These are phyloP conservation scores for Meloidogyne floridensis DNA, from an alignment of 1,140 invertebrate species.

Conservation along the genomic window DNA sequence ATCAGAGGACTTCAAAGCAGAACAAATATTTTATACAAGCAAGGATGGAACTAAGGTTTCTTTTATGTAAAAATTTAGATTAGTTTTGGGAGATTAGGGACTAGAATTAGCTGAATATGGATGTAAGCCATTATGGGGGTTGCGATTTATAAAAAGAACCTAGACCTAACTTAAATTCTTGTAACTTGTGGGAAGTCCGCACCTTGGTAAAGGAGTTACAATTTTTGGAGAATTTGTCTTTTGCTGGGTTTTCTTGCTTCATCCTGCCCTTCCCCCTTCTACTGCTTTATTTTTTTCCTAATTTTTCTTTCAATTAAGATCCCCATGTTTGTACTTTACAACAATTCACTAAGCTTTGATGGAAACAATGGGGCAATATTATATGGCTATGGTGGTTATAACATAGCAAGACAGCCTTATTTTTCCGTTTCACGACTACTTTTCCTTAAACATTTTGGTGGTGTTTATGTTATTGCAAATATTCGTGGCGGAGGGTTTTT, in stretches of 20 bases:
- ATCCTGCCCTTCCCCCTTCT: too few species aligned
- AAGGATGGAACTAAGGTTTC: slow-evolving; percentile 84
- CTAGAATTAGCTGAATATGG: too few species aligned
- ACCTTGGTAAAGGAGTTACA: too few species aligned
- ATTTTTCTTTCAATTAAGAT: slow-evolving; percentile 66
- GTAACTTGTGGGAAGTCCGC: too few species aligned
- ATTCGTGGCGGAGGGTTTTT: slow-evolving; percentile 86
- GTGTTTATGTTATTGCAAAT: slow-evolving; percentile 86
- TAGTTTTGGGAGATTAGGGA: too few species aligned
- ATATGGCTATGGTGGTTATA: slow-evolving; percentile 97
- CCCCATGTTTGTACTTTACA: slow-evolving; percentile 93
- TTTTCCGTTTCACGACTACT: slow-evolving; percentile 81
- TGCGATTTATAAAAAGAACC: too few species aligned
- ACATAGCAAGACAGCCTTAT: slow-evolving; percentile 83
- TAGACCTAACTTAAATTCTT: too few species aligned
- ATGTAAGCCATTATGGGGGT: too few species aligned
- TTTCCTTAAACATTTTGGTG: slow-evolving; percentile 86
- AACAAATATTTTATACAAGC: slow-evolving; percentile 89
- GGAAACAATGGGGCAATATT: slow-evolving; percentile 79
- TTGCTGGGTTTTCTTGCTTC: too few species aligned
- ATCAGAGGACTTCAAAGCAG: slow-evolving; percentile 76
- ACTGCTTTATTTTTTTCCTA: background rate
- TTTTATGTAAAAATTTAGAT: background rate
- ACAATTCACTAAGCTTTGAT: slow-evolving; percentile 75
- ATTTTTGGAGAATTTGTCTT: too few species aligned